Evolutionary conservation across 2,888 invertebrate species (phyloP).

Genomic region (Eupelmus urozonus): DNA sequence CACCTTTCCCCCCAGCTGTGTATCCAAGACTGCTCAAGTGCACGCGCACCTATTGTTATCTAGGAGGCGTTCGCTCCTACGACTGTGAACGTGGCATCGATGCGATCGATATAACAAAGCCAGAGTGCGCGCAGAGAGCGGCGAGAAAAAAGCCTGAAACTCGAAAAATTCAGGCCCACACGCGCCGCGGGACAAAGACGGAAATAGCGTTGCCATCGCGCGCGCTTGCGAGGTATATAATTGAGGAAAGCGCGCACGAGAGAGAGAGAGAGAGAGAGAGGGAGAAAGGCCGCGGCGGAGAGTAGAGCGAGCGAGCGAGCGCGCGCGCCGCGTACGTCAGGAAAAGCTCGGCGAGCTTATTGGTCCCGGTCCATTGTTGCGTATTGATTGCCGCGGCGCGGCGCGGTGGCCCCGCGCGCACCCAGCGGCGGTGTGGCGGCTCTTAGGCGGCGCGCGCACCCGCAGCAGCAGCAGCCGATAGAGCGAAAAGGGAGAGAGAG

Average conservation of each 20-base stretch:
- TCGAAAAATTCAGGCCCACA: too few relatives aligned
- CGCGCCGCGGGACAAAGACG: neutral
- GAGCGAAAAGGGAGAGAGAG: slow-evolving; percentile 5
- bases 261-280: neutral
- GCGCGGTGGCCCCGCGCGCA: slow-evolving; percentile 71
- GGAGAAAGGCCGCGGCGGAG: slow-evolving; percentile 43
- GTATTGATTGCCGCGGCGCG: slow-evolving; percentile 77
- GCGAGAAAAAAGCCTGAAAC: neutral
- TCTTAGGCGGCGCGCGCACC: neutral
- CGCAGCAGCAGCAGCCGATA: slow-evolving; percentile 62
- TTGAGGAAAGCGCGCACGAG: neutral
- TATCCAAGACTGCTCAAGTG: too few relatives aligned
- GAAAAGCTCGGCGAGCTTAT: slow-evolving; percentile 76
- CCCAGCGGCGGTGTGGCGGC: slow-evolving; percentile 57
- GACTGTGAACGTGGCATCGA: too few relatives aligned
- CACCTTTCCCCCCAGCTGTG: too few relatives aligned
- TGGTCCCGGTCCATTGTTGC: slow-evolving; percentile 77
- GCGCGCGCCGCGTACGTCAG: slow-evolving; percentile 73
- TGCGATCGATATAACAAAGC: neutral
- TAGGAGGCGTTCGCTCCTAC: too few relatives aligned
- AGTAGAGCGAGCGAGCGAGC: slow-evolving; percentile 64
- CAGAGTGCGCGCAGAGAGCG: neutral
- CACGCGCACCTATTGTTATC: too few relatives aligned
- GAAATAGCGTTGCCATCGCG: neutral
- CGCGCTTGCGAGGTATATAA: too few relatives aligned